phyloP scores from a whole-genome alignment of 2,888 invertebrate species.

The Drosophila planitibia region DNA sequence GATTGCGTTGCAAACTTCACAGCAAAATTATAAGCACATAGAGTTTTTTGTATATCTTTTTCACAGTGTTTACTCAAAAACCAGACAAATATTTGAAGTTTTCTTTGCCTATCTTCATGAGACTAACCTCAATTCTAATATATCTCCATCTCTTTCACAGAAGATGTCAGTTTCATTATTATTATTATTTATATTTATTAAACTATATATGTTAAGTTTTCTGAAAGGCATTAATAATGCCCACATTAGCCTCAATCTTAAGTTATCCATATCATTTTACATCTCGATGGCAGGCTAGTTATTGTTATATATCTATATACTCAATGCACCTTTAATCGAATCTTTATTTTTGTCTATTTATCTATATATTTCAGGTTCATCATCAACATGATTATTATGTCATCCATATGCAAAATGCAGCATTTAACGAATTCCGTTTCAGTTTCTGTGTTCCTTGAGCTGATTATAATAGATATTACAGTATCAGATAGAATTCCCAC shows the following conservation, averaged over 20 bases:
- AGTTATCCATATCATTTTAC: too few relatives aligned
- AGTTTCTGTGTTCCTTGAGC: not conserved
- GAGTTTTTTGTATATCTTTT: not conserved
- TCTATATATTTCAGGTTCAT: not conserved
- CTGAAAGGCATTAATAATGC: not conserved
- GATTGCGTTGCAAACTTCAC: too few relatives aligned
- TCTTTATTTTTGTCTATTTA: not conserved
- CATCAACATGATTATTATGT: not conserved
- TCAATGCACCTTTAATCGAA: not conserved
- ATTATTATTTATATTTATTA: not conserved
- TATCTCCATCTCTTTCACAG: rapidly evolving
- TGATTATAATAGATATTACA: not conserved
- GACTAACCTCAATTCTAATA: not conserved
- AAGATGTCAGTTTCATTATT: not conserved
- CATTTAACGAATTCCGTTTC: slow-evolving; percentile 6
- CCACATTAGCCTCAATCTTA: too few relatives aligned
- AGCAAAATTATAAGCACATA: not conserved
- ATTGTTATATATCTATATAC: too few relatives aligned
- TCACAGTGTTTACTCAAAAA: not conserved
- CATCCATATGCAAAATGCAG: slow-evolving; percentile 2
- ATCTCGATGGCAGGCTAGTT: too few relatives aligned
- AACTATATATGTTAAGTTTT: not conserved
- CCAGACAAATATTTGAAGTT: not conserved
- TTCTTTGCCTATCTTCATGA: too few relatives aligned
- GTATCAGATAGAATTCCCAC: slow-evolving; percentile 41